Percentiles rank a stretch among this genome's conserved stretches.
These are phyloP conservation scores for Oedothorax gibbosus DNA, from an alignment of 1,140 invertebrate species.

Conservation along the genomic window DNA sequence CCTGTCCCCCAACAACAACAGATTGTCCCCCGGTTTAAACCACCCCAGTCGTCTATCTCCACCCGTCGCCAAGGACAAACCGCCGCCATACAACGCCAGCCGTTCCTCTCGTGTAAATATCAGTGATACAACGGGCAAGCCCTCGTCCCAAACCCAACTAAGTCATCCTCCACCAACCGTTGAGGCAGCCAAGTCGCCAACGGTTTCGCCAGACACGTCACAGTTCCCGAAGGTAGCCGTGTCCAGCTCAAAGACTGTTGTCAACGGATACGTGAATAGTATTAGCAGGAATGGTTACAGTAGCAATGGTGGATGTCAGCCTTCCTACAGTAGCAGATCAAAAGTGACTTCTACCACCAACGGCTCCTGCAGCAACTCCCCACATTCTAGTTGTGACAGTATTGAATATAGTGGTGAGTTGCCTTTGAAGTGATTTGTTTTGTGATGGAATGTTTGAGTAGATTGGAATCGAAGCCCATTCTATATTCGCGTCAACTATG, in stretches of 20 bases:
- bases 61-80: too few relatives aligned
- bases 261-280: conserved; percentile 50
- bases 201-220: conserved; percentile 54
- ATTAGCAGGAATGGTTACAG: conserved; percentile 56
- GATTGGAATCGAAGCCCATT: too few relatives aligned
- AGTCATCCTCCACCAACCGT: conserved; percentile 20
- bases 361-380: conserved; percentile 62
- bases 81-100: too few relatives aligned
- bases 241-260: conserved; percentile 33
- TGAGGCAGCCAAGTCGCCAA: conserved; percentile 6
- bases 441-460: too few relatives aligned
- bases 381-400: conserved; percentile 65
- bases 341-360: conserved; percentile 61
- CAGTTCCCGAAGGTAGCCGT: conserved; percentile 17
- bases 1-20: too few relatives aligned
- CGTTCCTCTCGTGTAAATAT: conserved; percentile 4
- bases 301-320: conserved; percentile 41
- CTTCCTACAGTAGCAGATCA: conserved; percentile 20
- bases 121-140: conserved; percentile 15
- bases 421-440: too few relatives aligned
- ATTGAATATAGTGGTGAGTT: conserved; percentile 51
- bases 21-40: too few relatives aligned
- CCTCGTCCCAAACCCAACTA: conserved; percentile 21
- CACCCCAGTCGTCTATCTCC: too few relatives aligned
- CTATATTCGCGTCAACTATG: too few relatives aligned